phyloP scores from a whole-genome alignment of 2,888 invertebrate genomes.

The Bimastos eiseni region DNA sequence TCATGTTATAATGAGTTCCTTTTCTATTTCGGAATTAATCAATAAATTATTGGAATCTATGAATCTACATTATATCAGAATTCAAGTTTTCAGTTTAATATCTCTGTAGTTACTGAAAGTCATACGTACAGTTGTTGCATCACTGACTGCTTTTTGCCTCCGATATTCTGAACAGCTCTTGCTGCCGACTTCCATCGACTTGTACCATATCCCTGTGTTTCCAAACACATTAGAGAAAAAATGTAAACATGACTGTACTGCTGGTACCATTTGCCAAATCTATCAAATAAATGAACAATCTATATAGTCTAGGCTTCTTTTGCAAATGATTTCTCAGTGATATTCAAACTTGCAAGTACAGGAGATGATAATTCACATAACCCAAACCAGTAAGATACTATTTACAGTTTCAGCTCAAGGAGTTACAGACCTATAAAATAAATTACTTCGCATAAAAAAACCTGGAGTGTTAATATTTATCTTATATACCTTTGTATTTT shows the following conservation, averaged over 20 bases:
- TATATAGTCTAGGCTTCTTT: background rate
- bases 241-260: background rate
- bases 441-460: background rate
- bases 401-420: background rate
- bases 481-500: background rate
- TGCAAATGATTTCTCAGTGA: background rate
- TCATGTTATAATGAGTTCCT: background rate
- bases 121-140: background rate
- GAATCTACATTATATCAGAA: background rate
- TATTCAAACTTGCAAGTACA: background rate
- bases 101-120: background rate
- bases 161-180: background rate
- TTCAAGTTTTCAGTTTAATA: background rate
- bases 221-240: background rate
- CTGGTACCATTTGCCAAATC: background rate
- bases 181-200: background rate
- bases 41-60: background rate
- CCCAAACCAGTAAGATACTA: background rate
- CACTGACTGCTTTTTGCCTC: background rate
- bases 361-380: no score
- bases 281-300: background rate
- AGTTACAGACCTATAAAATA: background rate
- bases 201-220: background rate
- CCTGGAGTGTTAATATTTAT: background rate
- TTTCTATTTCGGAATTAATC: background rate